Percentiles rank a stretch among this genome's conserved stretches.
These are phyloP conservation scores for Philhelius pedissequus DNA, from an alignment of 2,888 invertebrate genomes.

Conservation along the genomic window DNA sequence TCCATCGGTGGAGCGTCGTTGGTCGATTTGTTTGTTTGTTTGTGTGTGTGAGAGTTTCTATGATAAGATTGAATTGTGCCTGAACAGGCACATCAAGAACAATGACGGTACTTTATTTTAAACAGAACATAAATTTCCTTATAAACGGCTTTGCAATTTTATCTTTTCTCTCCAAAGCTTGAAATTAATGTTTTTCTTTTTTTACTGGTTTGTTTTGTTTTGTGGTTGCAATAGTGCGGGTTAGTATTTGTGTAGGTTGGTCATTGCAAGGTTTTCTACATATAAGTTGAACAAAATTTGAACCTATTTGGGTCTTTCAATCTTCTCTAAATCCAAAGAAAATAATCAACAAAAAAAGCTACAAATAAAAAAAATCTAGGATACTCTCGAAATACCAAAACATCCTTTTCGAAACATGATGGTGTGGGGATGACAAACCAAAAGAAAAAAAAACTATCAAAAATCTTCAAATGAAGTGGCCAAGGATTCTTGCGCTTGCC, in stretches of 20 bases:
- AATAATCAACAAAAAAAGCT: background rate
- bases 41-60: background rate
- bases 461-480: slow-evolving; percentile 55
- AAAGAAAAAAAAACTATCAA: slow-evolving; percentile 22
- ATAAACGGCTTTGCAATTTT: slow-evolving; percentile 30
- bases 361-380: slow-evolving; percentile 3
- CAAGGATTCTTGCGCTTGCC: slow-evolving; percentile 23
- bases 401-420: background rate
- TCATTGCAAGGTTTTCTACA: background rate
- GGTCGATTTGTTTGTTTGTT: background rate
- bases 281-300: background rate
- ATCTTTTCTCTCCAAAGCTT: background rate
- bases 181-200: background rate
- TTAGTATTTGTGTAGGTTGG: background rate
- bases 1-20: no score
- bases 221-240: background rate
- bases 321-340: background rate
- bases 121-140: slow-evolving; percentile 52
- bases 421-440: background rate
- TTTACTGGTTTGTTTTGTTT: background rate
- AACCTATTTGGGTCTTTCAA: background rate
- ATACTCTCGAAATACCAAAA: background rate
- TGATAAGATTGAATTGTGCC: slow-evolving; percentile 57
- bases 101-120: slow-evolving; percentile 61
- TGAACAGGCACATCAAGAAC: slow-evolving; percentile 56